phyloP scores from a whole-genome alignment of 64 coral and sea anemone genomes.

The Stichodactyla helianthus region DNA sequence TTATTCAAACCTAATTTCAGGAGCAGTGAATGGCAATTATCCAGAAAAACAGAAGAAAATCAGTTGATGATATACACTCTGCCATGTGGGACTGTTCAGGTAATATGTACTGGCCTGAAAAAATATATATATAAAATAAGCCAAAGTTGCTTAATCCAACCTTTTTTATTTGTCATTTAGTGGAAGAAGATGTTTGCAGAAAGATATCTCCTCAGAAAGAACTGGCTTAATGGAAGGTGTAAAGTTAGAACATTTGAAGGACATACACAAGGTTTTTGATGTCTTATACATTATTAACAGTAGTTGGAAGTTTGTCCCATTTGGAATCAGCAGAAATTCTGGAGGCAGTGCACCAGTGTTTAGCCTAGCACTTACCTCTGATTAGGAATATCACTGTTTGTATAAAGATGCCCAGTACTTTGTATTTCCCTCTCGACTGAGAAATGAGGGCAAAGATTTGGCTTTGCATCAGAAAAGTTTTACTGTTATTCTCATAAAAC shows the following conservation, averaged over 20 bases:
- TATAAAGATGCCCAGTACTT: too few species aligned
- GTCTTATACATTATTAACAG: too few species aligned
- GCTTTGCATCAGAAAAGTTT: too few species aligned
- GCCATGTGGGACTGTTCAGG: constrained; percentile 70
- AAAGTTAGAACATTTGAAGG: constrained; percentile 89
- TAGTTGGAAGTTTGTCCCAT: not conserved
- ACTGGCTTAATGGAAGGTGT: constrained; percentile 96
- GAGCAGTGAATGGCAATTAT: constrained; percentile 75
- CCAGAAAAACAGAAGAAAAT: constrained; percentile 66
- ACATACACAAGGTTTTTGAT: constrained; percentile 76
- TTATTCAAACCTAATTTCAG: not conserved
- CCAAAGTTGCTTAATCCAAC: not conserved
- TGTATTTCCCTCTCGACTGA: too few species aligned
- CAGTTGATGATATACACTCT: constrained; percentile 56
- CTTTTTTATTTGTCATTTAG: constrained; percentile 12
- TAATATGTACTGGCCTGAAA: not conserved
- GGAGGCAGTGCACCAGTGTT: too few species aligned
- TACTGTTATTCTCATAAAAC: too few species aligned
- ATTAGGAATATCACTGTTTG: too few species aligned
- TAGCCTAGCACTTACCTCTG: too few species aligned
- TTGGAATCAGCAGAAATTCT: not conserved
- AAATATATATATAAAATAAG: not conserved
- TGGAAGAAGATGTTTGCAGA: constrained; percentile 99
- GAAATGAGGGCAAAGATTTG: too few species aligned
- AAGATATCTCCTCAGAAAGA: constrained; percentile 82